phyloP scores from a whole-genome alignment of 2,797 vertebrate genomes.

The Botia almorhae region DNA sequence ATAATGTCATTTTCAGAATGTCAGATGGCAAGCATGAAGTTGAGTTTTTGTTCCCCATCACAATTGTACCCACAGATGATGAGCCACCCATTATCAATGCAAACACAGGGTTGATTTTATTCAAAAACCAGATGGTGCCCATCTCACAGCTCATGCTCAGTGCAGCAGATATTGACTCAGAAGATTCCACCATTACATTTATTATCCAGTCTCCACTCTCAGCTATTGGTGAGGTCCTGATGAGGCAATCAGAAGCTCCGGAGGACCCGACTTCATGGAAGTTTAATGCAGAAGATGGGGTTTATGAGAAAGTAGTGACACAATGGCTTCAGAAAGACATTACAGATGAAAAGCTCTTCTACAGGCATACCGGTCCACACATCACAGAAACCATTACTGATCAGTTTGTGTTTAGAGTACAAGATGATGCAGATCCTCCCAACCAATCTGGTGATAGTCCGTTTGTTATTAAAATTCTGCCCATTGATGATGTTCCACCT shows the following conservation, averaged over 20 bases:
- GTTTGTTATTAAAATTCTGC: slow-evolving; percentile 85
- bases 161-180: slow-evolving; percentile 92
- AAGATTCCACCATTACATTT: slow-evolving; percentile 89
- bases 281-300: slow-evolving; percentile 75
- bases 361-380: slow-evolving; percentile 87
- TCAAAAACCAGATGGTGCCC: slow-evolving; percentile 86
- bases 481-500: slow-evolving; percentile 89
- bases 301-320: slow-evolving; percentile 89
- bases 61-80: slow-evolving; percentile 91
- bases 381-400: slow-evolving; percentile 83
- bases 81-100: slow-evolving; percentile 91
- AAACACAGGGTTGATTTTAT: slow-evolving; percentile 89
- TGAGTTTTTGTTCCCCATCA: slow-evolving; percentile 94
- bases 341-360: slow-evolving; percentile 87
- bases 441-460: slow-evolving; percentile 84
- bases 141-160: slow-evolving; percentile 85
- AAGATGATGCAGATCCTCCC: slow-evolving; percentile 94
- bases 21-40: slow-evolving; percentile 88
- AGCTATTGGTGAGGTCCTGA: slow-evolving; percentile 78
- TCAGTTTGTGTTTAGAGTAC: slow-evolving; percentile 88
- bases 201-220: slow-evolving; percentile 79
- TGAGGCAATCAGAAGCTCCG: slow-evolving; percentile 87
- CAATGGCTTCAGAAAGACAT: slow-evolving; percentile 93
- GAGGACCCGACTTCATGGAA: slow-evolving; percentile 86
- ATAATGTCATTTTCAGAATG: slow-evolving; percentile 92